These are phyloP conservation scores for Aldabrachelys gigantea DNA, from an alignment of 2,113 vertebrate genomes.

Conservation along the genomic window DNA sequence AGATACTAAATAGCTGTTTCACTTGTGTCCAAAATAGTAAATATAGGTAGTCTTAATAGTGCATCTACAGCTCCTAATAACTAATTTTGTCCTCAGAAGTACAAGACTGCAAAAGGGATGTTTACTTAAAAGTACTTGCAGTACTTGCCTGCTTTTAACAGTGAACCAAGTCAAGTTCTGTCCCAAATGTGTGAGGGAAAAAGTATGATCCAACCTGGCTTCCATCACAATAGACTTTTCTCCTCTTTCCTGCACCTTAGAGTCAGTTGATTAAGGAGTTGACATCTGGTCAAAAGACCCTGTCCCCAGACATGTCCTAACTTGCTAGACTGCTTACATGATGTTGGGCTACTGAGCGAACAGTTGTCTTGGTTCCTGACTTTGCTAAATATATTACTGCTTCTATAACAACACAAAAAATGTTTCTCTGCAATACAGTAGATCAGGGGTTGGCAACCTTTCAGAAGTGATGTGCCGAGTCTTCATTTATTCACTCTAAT, in stretches of 20 bases:
- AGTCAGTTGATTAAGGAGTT: neutral
- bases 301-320: neutral
- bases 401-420: neutral
- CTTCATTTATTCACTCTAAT: no score
- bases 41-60: neutral
- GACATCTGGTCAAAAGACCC: no score
- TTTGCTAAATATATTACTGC: neutral
- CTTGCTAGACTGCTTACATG: neutral
- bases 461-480: no score
- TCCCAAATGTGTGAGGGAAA: neutral
- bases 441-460: no score
- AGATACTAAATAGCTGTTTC: neutral
- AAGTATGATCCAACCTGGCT: neutral
- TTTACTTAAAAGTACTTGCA: neutral
- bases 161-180: neutral
- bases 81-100: neutral
- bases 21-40: neutral
- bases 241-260: neutral
- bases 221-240: conserved; percentile 26
- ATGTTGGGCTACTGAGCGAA: neutral
- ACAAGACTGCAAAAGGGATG: neutral
- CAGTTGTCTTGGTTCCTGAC: neutral
- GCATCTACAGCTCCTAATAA: neutral
- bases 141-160: conserved; percentile 17
- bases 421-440: neutral